Evolutionary conservation across 2,113 vertebrate genomes (phyloP).

Genomic region (Phoxinus phoxinus): DNA sequence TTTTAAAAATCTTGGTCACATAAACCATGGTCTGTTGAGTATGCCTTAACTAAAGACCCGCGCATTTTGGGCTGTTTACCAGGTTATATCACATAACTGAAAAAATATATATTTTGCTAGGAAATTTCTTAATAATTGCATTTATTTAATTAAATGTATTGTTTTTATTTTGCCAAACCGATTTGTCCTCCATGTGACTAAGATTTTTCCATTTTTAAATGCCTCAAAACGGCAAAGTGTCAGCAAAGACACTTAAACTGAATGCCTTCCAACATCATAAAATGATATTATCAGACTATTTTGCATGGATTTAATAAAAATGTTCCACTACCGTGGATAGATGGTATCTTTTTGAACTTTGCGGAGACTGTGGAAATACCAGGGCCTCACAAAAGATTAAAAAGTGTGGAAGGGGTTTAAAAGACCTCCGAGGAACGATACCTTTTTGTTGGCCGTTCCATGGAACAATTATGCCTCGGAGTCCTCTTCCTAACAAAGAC

Average conservation of each 20-base stretch:
- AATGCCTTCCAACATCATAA: conserved; percentile 9
- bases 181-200: background rate
- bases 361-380: background rate
- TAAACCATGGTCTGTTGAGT: background rate
- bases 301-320: conserved; percentile 31
- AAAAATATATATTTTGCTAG: background rate
- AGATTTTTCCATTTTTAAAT: background rate
- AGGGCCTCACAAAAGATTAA: conserved; percentile 26
- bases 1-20: background rate
- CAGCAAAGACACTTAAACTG: background rate
- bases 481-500: background rate
- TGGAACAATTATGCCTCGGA: background rate
- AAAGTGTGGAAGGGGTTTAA: conserved; percentile 11
- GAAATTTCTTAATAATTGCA: background rate
- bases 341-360: conserved; percentile 26
- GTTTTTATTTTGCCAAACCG: background rate
- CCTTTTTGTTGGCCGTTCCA: conserved; percentile 23
- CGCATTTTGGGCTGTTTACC: background rate
- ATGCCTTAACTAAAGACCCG: background rate
- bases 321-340: conserved; percentile 4
- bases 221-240: background rate
- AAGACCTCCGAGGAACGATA: conserved; percentile 29
- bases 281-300: conserved; percentile 16
- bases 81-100: background rate
- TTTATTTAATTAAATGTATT: background rate